Conservation (phyloP, 2,888 invertebrate genomes). For the Drosophila emarginata region DNA sequence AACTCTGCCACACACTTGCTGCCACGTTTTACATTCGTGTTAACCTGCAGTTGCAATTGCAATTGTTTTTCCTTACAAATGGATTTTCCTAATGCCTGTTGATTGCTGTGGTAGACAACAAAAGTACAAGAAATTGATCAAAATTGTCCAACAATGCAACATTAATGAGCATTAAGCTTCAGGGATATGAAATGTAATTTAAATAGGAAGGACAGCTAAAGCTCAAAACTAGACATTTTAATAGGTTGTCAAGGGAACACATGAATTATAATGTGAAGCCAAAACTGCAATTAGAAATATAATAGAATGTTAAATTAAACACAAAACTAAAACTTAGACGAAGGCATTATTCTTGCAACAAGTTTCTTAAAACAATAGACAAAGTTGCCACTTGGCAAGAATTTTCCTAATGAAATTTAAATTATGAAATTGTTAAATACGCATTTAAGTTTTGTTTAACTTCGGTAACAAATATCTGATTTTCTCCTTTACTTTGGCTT, state of each 20-base stretch:
- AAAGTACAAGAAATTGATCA: constrained; percentile 8
- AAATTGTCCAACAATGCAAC: constrained; percentile 2
- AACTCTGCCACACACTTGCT: constrained; percentile 44
- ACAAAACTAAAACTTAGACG: neutral
- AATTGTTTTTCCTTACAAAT: constrained; percentile 49
- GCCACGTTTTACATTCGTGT: constrained; percentile 44
- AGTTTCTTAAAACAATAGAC: too few species aligned
- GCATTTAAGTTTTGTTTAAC: too few species aligned
- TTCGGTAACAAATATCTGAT: too few species aligned
- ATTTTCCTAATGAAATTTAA: too few species aligned
- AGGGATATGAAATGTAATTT: constrained; percentile 5
- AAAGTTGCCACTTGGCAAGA: too few species aligned
- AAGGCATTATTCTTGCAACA: too few species aligned
- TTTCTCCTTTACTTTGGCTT: too few species aligned
- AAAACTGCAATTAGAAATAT: neutral
- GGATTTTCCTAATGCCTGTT: constrained; percentile 44
- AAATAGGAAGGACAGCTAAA: neutral
- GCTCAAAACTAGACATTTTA: neutral
- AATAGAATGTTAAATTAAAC: neutral
- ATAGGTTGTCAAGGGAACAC: neutral
- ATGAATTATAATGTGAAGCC: neutral
- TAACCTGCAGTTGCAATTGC: constrained; percentile 33
- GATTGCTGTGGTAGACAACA: constrained; percentile 7
- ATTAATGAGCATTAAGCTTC: constrained; percentile 1
- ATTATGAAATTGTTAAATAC: too few species aligned